These are phyloP conservation scores for Panulirus ornatus DNA, from an alignment of 1,140 invertebrate genomes.

Conservation along the genomic window DNA sequence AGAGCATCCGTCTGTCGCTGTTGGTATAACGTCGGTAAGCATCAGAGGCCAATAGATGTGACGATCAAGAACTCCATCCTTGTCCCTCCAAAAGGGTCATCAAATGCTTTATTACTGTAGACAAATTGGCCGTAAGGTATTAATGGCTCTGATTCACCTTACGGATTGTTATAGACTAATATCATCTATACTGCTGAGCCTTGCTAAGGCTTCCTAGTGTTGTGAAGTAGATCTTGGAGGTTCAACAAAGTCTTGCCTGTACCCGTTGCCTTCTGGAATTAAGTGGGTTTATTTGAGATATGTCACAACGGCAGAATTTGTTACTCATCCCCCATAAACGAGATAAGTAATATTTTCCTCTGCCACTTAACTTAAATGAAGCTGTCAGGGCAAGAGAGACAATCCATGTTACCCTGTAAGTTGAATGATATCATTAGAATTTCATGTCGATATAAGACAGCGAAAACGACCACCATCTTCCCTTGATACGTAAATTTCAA, in stretches of 20 bases:
- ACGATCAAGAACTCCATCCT: neutral
- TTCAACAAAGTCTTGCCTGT: too few species aligned
- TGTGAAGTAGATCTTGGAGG: too few species aligned
- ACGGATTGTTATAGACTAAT: too few species aligned
- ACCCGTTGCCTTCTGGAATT: too few species aligned
- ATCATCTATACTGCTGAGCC: too few species aligned
- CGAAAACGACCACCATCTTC: neutral
- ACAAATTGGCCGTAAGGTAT: neutral
- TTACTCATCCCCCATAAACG: slow-evolving; percentile 4
- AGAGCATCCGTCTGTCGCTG: neutral
- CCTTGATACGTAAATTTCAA: neutral
- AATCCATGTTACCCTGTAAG: neutral
- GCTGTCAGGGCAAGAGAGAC: neutral
- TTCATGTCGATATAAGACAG: too few species aligned
- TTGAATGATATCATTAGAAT: neutral
- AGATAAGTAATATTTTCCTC: neutral
- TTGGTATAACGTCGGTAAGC: neutral
- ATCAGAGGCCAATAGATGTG: neutral
- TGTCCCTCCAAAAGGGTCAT: neutral
- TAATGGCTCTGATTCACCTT: too few species aligned
- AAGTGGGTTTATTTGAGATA: neutral
- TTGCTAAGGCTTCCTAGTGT: too few species aligned
- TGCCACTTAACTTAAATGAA: neutral
- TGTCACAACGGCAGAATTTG: neutral
- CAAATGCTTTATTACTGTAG: neutral